Percentiles rank a stretch among this genome's conserved stretches.
These are phyloP conservation scores for Malthinus flaveolus DNA, from an alignment of 2,888 invertebrate species.

Conservation along the genomic window DNA sequence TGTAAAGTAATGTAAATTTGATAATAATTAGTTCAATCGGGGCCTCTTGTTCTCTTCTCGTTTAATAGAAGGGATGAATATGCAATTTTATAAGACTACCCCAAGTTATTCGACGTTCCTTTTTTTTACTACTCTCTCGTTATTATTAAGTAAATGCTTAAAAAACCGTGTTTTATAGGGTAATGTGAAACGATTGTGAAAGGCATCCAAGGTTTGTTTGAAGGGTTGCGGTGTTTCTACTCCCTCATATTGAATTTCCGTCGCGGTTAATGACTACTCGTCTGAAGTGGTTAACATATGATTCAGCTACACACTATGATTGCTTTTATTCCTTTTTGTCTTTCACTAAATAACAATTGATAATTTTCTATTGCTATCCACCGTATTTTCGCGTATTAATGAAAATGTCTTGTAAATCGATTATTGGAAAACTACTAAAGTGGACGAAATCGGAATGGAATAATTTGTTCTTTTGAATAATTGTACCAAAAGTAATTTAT, in stretches of 20 bases:
- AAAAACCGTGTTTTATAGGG: neutral
- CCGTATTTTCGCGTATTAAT: too few relatives aligned
- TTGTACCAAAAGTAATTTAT: slow-evolving; percentile 14
- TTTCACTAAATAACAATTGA: slow-evolving; percentile 38
- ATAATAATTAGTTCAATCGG: slow-evolving; percentile 4
- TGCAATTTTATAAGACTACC: too few relatives aligned
- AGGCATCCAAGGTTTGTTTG: slow-evolving; percentile 33
- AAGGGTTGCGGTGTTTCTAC: slow-evolving; percentile 38
- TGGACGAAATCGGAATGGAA: too few relatives aligned
- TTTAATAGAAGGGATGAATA: too few relatives aligned
- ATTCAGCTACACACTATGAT: slow-evolving; percentile 17
- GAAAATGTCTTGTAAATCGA: too few relatives aligned
- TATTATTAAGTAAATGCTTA: neutral
- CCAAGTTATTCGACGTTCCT: too few relatives aligned
- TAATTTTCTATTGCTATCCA: slow-evolving; percentile 38
- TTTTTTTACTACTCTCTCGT: neutral
- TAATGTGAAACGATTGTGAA: slow-evolving; percentile 6
- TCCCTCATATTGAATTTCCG: slow-evolving; percentile 36
- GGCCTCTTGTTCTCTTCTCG: too few relatives aligned
- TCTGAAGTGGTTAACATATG: slow-evolving; percentile 35
- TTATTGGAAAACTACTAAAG: too few relatives aligned
- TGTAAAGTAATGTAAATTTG: slow-evolving; percentile 3
- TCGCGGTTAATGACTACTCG: slow-evolving; percentile 35
- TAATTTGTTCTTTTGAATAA: too few relatives aligned
- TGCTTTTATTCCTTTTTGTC: slow-evolving; percentile 8